phyloP scores from a whole-genome alignment of 2,113 vertebrate species.

The Ptyas mucosa region DNA sequence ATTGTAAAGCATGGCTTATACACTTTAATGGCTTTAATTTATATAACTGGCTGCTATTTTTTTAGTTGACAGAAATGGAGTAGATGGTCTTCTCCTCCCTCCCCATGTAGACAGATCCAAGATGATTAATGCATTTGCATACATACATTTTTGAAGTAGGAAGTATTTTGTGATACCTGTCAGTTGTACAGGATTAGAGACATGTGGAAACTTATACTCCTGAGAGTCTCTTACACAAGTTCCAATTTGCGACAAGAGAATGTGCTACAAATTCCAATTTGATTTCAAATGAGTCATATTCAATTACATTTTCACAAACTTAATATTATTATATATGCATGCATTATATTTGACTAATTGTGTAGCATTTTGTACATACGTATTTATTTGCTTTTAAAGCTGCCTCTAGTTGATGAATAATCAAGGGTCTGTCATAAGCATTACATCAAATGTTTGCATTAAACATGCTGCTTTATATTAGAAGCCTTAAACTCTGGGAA shows the following conservation, averaged over 20 bases:
- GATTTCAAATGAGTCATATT: not conserved
- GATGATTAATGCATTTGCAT: not conserved
- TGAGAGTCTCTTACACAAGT: not conserved
- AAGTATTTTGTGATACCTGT: not conserved
- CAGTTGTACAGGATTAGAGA: not conserved
- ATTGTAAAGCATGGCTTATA: not conserved
- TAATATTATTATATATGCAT: not conserved
- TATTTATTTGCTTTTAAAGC: not conserved
- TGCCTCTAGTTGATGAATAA: not conserved
- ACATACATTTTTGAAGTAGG: not conserved
- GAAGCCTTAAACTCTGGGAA: not conserved
- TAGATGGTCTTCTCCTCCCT: too few species aligned
- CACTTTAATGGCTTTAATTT: not conserved
- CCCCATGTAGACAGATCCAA: not conserved
- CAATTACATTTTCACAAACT: not conserved
- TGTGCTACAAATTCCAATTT: not conserved
- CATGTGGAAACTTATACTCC: not conserved
- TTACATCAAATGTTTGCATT: not conserved
- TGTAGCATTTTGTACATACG: not conserved
- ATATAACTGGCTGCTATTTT: not conserved
- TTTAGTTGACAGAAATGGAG: not conserved
- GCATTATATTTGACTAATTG: not conserved
- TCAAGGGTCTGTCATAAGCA: not conserved
- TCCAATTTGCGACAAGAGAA: not conserved
- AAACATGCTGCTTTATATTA: not conserved